phyloP scores from a whole-genome alignment of 2,797 vertebrate species.

The Siniperca obscura region DNA sequence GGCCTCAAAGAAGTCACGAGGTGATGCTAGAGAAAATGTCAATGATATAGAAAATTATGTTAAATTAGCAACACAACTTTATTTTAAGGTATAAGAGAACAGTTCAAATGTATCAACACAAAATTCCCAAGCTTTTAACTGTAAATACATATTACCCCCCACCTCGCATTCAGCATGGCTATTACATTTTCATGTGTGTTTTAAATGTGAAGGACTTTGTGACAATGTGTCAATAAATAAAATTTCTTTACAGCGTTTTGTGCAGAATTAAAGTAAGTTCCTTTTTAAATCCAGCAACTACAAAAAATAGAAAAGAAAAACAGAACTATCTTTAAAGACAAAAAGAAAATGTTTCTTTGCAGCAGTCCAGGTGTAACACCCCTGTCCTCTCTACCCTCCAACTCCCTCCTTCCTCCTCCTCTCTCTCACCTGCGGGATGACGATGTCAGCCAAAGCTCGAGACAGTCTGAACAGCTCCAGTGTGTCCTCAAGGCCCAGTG shows the following conservation, averaged over 20 bases:
- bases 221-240: background rate
- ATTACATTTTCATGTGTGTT: background rate
- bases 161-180: no score
- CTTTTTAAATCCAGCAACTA: background rate
- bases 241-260: background rate
- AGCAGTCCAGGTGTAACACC: background rate
- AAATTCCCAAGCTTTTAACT: background rate
- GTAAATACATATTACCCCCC: background rate
- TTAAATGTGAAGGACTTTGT: background rate
- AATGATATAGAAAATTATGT: background rate
- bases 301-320: background rate
- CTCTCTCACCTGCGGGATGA: constrained; percentile 94
- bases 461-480: constrained; percentile 94
- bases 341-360: background rate
- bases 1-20: background rate
- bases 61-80: background rate
- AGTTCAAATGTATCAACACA: background rate
- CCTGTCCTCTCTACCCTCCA: background rate
- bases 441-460: constrained; percentile 93
- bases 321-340: background rate
- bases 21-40: background rate
- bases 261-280: background rate
- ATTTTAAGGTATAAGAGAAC: background rate
- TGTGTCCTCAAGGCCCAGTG: constrained; percentile 92
- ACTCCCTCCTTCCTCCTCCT: background rate